Percentiles rank a stretch among this genome's conserved stretches.
phyloP scores from a whole-genome alignment of 2,888 invertebrate genomes.

The Anaspis maculata region DNA sequence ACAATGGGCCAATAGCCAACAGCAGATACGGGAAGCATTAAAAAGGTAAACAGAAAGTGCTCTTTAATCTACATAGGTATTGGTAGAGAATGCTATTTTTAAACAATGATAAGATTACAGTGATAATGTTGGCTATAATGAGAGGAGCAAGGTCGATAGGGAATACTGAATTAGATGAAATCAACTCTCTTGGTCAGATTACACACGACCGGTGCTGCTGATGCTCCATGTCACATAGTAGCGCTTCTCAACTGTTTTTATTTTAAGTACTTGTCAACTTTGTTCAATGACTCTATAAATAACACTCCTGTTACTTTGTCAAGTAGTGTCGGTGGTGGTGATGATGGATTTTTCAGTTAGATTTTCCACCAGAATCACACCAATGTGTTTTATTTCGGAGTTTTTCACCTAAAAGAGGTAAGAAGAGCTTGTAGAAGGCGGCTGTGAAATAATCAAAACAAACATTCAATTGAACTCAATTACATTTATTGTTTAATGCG shows the following conservation, averaged over 20 bases:
- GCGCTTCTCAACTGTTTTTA: slow-evolving; percentile 8
- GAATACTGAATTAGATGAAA: slow-evolving; percentile 26
- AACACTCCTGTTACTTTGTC: slow-evolving; percentile 7
- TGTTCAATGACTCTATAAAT: slow-evolving; percentile 11
- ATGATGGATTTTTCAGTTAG: too few species aligned
- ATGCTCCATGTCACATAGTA: slow-evolving; percentile 8
- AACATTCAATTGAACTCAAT: too few species aligned
- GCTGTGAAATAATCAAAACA: too few species aligned
- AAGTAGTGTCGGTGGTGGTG: slow-evolving; percentile 5
- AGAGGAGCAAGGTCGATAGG: slow-evolving; percentile 29
- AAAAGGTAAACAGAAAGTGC: slow-evolving; percentile 15
- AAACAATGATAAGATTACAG: slow-evolving; percentile 36
- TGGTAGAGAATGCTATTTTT: slow-evolving; percentile 28
- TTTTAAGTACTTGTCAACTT: slow-evolving; percentile 11
- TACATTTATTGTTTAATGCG: too few species aligned
- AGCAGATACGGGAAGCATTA: slow-evolving; percentile 10
- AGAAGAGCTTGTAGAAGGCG: too few species aligned
- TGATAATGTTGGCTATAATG: slow-evolving; percentile 22
- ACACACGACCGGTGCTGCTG: slow-evolving; percentile 17
- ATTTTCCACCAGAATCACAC: too few species aligned
- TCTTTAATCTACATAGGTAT: slow-evolving; percentile 11
- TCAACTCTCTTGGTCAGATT: slow-evolving; percentile 22
- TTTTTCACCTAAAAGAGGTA: too few species aligned
- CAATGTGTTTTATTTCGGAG: too few species aligned
- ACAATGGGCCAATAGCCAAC: slow-evolving; percentile 7